Percentiles rank a stretch among this genome's conserved stretches.
phyloP scores from a whole-genome alignment of 2,888 invertebrate species.

The Hydrotaea diabolus region DNA sequence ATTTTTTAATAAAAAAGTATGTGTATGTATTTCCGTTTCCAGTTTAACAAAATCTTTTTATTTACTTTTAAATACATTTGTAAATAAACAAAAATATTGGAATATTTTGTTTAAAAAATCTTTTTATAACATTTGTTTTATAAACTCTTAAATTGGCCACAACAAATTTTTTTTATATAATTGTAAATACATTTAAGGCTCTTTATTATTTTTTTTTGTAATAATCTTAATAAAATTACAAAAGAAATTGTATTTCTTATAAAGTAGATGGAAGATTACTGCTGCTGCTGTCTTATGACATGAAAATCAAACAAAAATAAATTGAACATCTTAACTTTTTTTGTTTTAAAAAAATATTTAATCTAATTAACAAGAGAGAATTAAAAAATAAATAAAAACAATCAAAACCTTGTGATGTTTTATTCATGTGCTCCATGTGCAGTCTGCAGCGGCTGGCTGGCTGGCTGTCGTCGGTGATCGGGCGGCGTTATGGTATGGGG shows the following conservation, averaged over 20 bases:
- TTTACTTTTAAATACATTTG: slow-evolving; percentile 56
- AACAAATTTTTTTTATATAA: slow-evolving; percentile 27
- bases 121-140: slow-evolving; percentile 43
- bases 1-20: not conserved
- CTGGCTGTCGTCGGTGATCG: not conserved
- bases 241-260: slow-evolving; percentile 52
- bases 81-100: slow-evolving; percentile 57
- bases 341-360: slow-evolving; percentile 4
- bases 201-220: slow-evolving; percentile 38
- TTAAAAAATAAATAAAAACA: not conserved
- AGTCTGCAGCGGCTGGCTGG: not conserved
- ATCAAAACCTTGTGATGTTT: slow-evolving; percentile 14
- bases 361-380: slow-evolving; percentile 26
- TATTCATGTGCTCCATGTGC: slow-evolving; percentile 29
- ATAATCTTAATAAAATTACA: slow-evolving; percentile 41
- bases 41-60: slow-evolving; percentile 55
- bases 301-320: slow-evolving; percentile 4
- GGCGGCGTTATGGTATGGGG: no score
- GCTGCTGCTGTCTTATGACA: no score
- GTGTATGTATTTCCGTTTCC: slow-evolving; percentile 28
- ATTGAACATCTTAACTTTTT: slow-evolving; percentile 10
- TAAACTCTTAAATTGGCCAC: slow-evolving; percentile 46
- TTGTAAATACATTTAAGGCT: slow-evolving; percentile 20
- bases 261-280: not conserved
- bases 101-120: slow-evolving; percentile 50